These are phyloP conservation scores for Penaeus monodon DNA, from an alignment of 2,888 invertebrate species.

Conservation along the genomic window DNA sequence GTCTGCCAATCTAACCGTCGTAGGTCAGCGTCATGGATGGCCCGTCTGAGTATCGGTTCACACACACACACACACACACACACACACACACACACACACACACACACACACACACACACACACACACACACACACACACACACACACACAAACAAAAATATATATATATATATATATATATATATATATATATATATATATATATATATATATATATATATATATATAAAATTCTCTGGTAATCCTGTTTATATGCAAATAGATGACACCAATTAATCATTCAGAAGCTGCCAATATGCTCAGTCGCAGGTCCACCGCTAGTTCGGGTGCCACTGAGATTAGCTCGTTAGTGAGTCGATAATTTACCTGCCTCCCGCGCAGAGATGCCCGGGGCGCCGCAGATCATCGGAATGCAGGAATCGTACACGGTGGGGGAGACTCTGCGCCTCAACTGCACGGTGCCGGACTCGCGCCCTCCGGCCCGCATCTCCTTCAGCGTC, in stretches of 20 bases:
- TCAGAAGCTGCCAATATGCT: too few relatives aligned
- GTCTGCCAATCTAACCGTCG: background rate
- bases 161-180: too few relatives aligned
- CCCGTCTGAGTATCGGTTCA: background rate
- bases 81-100: background rate
- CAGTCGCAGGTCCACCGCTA: too few relatives aligned
- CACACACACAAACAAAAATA: too few relatives aligned
- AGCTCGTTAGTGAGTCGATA: background rate
- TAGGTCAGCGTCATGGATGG: background rate
- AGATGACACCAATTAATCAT: too few relatives aligned
- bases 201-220: too few relatives aligned
- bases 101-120: too few relatives aligned
- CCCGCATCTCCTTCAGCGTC: constrained; percentile 7
- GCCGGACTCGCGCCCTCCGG: background rate
- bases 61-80: background rate
- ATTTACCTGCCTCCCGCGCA: background rate
- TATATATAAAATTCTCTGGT: too few relatives aligned
- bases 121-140: too few relatives aligned
- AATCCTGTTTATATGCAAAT: too few relatives aligned
- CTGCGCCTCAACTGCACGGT: constrained; percentile 17
- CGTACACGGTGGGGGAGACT: constrained; percentile 9
- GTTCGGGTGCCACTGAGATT: background rate
- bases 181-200: too few relatives aligned
- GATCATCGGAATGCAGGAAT: constrained; percentile 3
- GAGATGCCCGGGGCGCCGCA: constrained; percentile 15